Evolutionary conservation across 2,888 invertebrate genomes (phyloP).

Genomic region (Metopia argyrocephala): DNA sequence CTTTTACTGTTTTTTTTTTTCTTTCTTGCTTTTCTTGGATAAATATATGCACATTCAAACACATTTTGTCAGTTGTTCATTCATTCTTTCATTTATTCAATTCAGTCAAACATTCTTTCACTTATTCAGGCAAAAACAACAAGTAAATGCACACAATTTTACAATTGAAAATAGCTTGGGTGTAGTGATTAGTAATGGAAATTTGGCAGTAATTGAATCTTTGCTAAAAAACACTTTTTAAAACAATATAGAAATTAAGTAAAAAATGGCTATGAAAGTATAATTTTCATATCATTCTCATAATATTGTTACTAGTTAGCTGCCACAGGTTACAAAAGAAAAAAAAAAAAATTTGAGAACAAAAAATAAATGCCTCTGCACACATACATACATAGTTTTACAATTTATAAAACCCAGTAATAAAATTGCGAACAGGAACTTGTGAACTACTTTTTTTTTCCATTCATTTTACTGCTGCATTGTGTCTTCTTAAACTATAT

Average conservation of each 20-base stretch:
- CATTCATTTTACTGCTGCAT: conserved; percentile 4
- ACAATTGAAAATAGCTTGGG: neutral
- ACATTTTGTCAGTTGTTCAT: conserved; percentile 22
- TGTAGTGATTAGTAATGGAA: neutral
- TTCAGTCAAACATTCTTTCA: neutral
- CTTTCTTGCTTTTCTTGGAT: too few species aligned
- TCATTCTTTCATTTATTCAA: conserved; percentile 20
- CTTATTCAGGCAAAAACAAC: conserved; percentile 1
- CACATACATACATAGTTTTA: too few species aligned
- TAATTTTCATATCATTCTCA: neutral
- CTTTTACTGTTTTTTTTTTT: too few species aligned
- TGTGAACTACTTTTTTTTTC: conserved; percentile 65
- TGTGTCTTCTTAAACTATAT: neutral
- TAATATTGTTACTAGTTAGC: neutral
- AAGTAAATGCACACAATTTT: neutral
- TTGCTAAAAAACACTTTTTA: neutral
- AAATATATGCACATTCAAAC: conserved; percentile 51
- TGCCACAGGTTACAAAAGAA: neutral
- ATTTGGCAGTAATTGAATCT: neutral
- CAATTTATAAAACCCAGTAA: conserved; percentile 58
- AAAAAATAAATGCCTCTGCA: conserved; percentile 42
- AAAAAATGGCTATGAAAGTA: neutral
- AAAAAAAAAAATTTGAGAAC: conserved; percentile 7
- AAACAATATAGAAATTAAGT: neutral
- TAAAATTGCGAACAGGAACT: conserved; percentile 65